A percentile compares a stretch with the other conserved stretches of the same genome.
Conservation (phyloP, 2,797 vertebrate genomes). For the Neolamprologus multifasciatus region DNA sequence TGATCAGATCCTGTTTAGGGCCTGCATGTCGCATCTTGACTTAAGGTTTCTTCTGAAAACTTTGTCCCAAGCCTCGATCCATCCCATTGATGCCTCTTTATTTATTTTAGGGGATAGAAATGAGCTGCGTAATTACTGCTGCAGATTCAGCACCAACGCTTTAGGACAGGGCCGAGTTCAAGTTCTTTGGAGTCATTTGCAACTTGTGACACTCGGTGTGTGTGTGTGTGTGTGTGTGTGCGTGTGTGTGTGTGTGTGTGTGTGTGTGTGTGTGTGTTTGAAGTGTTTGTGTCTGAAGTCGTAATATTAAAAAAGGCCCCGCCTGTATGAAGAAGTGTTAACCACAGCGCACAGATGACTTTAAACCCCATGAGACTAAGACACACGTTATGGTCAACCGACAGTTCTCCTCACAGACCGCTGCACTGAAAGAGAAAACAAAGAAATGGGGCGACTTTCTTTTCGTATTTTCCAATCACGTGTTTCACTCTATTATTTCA, state of each 20-base stretch:
- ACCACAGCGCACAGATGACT: not conserved
- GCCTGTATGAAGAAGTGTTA: not conserved
- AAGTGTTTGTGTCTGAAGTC: not conserved
- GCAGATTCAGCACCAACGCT: not conserved
- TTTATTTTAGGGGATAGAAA: not conserved
- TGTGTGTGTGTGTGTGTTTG: not conserved
- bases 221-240: no score
- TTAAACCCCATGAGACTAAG: not conserved
- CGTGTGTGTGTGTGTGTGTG: accelerated
- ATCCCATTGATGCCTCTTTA: not conserved
- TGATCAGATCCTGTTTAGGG: not conserved
- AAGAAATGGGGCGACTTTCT: not conserved
- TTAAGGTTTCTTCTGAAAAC: not conserved
- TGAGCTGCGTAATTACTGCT: not conserved
- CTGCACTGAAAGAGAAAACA: not conserved
- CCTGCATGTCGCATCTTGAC: not conserved
- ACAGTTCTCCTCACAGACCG: not conserved
- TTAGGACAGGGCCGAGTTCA: not conserved
- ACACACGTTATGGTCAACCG: not conserved
- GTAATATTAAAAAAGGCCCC: not conserved
- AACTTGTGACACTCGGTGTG: not conserved
- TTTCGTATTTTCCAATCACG: not conserved
- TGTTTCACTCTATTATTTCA: not conserved
- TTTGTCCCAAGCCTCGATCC: not conserved
- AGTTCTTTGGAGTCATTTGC: not conserved